Evolutionary conservation across 2,113 vertebrate genomes (phyloP), one percentile per base, ranked within the genome.

Genomic region (Amphilophus citrinellus): DNA sequence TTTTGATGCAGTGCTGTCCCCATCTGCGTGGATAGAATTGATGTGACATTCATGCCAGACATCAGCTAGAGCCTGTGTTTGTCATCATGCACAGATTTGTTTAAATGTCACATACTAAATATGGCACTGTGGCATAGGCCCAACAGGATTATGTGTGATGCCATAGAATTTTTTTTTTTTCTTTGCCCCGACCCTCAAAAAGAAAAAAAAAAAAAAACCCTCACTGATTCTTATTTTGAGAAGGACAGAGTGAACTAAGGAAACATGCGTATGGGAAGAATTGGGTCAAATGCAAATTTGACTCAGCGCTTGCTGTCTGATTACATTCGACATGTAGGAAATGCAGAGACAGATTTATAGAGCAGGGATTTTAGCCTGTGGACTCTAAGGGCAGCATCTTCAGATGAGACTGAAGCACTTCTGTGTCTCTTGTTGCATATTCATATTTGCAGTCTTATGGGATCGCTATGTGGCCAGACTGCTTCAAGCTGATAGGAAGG

Each of bases 261-360:
- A 56, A 84, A 83, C 15, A 76, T 66, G 66, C 79, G 42, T 71
- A 79, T 56, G 77, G 32, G 30, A 86, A 79, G 79, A 91, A 92
- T 79, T 91, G 78, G 91, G 89, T 91, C 92, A 92, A 86, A 92
- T 88, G 88, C 87, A 88, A 92, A 91, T 86, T 87, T 81, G 63
- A 91, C 79, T 89, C 73, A 15, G 62, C 4, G 22, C 75, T 87
- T 71, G 76, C 81, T 15, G 85, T 89, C 71, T 84, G 83, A 88
- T 87, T 89, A 85, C 20, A 84, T 88, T 84, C 60, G 42, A 80
- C 62, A 59, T 79, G 61, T 88, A 88, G 66, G 60, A 77, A 75
- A 82, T 57, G 24, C 32, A 58, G 57, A 86, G 66, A 73, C 62
- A 77, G 66, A 77, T 87, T 83, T 77, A 63, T 56, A 85, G 13